Percentiles rank a stretch among this genome's conserved stretches.
Conservation (phyloP, 2,888 invertebrate species). For the Caenorhabditis sulstoni region DNA sequence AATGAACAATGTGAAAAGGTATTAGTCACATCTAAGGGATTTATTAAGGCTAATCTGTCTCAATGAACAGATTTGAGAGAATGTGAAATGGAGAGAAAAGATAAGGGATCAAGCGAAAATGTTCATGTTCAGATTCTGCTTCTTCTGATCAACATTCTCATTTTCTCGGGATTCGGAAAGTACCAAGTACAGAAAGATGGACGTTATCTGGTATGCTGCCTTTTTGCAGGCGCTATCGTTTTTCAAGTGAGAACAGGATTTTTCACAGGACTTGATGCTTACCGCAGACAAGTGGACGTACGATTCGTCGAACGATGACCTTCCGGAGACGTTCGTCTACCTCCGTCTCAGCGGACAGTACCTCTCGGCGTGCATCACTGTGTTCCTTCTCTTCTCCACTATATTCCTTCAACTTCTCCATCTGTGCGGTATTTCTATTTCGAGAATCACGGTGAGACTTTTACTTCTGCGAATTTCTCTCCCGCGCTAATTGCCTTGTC, state of each 20-base stretch:
- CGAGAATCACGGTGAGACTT: conserved; percentile 72
- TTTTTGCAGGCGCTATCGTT: background rate
- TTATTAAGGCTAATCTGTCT: conserved; percentile 33
- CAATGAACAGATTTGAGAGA: conserved; percentile 25
- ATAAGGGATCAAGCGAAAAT: conserved; percentile 2
- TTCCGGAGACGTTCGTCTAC: conserved; percentile 74
- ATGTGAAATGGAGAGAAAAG: background rate
- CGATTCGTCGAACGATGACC: conserved; percentile 58
- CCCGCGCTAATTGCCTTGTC: conserved; percentile 33
- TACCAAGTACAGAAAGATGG: conserved; percentile 71
- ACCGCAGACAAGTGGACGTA: conserved; percentile 78
- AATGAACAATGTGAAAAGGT: conserved; percentile 3
- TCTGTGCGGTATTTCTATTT: conserved; percentile 68
- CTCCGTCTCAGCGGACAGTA: conserved; percentile 75
- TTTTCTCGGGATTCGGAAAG: conserved; percentile 78
- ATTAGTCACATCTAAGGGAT: conserved; percentile 29
- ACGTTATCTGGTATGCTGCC: conserved; percentile 56
- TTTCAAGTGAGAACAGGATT: background rate
- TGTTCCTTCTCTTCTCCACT: conserved; percentile 71
- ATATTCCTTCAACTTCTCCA: conserved; percentile 73
- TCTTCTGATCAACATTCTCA: conserved; percentile 73
- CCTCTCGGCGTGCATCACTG: conserved; percentile 67
- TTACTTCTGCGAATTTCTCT: too few relatives aligned
- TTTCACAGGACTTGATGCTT: conserved; percentile 70
- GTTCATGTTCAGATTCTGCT: conserved; percentile 69